Evolutionary conservation across 1,140 invertebrate species (phyloP), one percentile per base, ranked within the genome.

Genomic region (Onthophagus taurus): DNA sequence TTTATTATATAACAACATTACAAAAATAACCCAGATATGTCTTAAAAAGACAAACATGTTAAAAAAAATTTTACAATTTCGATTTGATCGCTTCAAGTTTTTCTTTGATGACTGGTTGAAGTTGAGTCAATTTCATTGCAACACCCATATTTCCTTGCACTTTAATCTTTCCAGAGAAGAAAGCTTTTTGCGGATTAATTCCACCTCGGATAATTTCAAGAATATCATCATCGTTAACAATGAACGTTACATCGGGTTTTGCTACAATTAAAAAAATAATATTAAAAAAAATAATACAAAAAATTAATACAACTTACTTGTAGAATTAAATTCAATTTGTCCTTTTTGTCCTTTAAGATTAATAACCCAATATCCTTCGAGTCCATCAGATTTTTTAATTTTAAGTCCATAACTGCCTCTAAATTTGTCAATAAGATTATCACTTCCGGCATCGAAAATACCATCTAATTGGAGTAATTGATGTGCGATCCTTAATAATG

Each of bases 161-260:
- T 68, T 94, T 94, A 12, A 97, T 77, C 65, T 96, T 96, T 13
- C 92, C 93, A 70, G 96, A 90, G 76, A 97, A 96, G 66, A 97
- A 98, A 5, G 94, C 94, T 69, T 95, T 91, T 61, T 96, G 91
- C 1, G 91, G 88, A 62, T 94, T 90, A 23, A 96, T 66, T 67
- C 91, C 89, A 12, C 92, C 91, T 2, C 80, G 78, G 54, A 96
- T 82, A 45, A 96, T 73, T 52, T 92, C 86, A 0, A 81, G 68
- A 0, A 96, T 76, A 63, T 96, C 90, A 3, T 77, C 76, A 59
- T 95, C 91, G 55, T 76, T 83, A 49, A 95, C 82, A 2, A 78
- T 85, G 48, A 95, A 89, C 2, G 81, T 91, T 9, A 93, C 90
- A 55, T 95, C 90, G n/a, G 88, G 83, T 68, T 93, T 94, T 1